Evolutionary conservation across 2,113 vertebrate genomes (phyloP).

Genomic region (Periophthalmus modestus): DNA sequence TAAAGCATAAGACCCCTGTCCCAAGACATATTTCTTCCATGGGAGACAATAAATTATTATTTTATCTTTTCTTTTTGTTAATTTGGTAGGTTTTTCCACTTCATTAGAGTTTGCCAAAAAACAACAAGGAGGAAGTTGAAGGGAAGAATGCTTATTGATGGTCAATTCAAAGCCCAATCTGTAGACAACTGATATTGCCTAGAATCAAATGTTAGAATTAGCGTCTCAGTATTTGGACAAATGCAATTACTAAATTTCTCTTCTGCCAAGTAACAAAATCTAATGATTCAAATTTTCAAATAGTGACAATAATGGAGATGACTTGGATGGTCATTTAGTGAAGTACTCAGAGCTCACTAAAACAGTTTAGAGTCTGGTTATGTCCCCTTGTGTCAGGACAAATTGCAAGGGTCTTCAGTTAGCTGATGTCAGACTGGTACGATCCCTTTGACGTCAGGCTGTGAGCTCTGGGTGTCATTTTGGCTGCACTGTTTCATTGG

Average conservation of each 20-base stretch:
- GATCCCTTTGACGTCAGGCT: slow-evolving; percentile 60
- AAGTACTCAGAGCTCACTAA: not conserved
- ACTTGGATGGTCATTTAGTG: slow-evolving; percentile 14
- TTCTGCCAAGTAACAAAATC: slow-evolving; percentile 6
- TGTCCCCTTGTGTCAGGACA: slow-evolving; percentile 32
- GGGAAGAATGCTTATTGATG: not conserved
- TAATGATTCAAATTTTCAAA: slow-evolving; percentile 8
- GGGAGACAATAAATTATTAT: too few species aligned
- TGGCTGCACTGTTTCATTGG: slow-evolving; percentile 35
- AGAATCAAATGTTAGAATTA: slow-evolving; percentile 3
- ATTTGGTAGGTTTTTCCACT: not conserved
- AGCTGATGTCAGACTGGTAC: slow-evolving; percentile 61
- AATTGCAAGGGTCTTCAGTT: slow-evolving; percentile 38
- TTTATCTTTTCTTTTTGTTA: too few species aligned
- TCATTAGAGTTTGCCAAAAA: not conserved
- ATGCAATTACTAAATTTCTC: not conserved
- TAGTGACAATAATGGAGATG: slow-evolving; percentile 1
- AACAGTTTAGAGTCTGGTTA: slow-evolving; percentile 23
- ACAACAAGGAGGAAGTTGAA: not conserved
- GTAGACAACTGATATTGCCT: not conserved
- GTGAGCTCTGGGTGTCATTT: slow-evolving; percentile 52
- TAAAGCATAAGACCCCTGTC: too few species aligned
- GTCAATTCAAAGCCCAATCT: not conserved
- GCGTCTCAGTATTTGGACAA: not conserved
- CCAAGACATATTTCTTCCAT: too few species aligned